Evolutionary conservation across 2,888 invertebrate species (phyloP).

Genomic region (Diaprepes abbreviatus): DNA sequence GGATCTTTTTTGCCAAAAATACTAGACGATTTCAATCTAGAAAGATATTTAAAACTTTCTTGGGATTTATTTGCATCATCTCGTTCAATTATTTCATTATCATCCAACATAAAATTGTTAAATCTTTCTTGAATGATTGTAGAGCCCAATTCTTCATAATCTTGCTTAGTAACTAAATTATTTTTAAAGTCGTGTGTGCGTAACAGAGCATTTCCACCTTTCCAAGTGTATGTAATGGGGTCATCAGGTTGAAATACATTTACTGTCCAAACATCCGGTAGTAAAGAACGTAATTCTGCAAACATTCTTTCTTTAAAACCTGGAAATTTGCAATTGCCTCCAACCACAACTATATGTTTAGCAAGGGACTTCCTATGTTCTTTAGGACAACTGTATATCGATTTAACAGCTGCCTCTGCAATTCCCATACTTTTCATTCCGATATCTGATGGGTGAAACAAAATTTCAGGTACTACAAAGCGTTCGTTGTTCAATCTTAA

Average conservation of each 20-base stretch:
- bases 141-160: conserved; percentile 91
- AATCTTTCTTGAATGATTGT: conserved; percentile 72
- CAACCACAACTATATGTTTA: conserved; percentile 87
- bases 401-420: conserved; percentile 86
- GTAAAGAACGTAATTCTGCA: conserved; percentile 82
- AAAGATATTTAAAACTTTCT: conserved; percentile 51
- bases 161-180: conserved; percentile 82
- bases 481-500: conserved; percentile 93
- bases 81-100: conserved; percentile 36
- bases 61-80: conserved; percentile 43
- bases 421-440: conserved; percentile 94
- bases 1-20: conserved; percentile 54
- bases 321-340: conserved; percentile 84
- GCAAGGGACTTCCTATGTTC: conserved; percentile 83
- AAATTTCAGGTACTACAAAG: conserved; percentile 93
- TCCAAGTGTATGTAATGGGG: conserved; percentile 89
- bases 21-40: conserved; percentile 51
- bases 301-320: conserved; percentile 86
- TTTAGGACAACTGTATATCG: conserved; percentile 81
- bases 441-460: conserved; percentile 95
- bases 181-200: conserved; percentile 81
- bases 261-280: conserved; percentile 84
- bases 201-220: conserved; percentile 85
- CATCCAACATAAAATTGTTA: conserved; percentile 65
- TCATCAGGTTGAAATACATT: conserved; percentile 79